Percentiles rank a stretch among this genome's conserved stretches.
These are phyloP conservation scores for Dendrocincla tyrannina DNA, from an alignment of 2,797 vertebrate genomes.

Conservation along the genomic window DNA sequence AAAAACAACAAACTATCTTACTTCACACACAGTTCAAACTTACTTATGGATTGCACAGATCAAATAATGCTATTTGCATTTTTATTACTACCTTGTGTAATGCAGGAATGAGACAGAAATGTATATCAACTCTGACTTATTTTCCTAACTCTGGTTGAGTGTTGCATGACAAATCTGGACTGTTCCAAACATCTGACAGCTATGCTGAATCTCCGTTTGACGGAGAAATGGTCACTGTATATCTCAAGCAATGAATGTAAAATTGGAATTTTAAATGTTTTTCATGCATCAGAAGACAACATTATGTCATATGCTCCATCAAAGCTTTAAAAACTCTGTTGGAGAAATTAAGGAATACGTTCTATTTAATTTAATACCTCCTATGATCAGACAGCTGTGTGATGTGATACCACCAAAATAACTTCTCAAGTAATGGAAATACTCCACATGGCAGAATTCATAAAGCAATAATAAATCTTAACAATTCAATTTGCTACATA, in stretches of 20 bases:
- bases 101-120: not conserved
- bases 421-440: conserved; percentile 1
- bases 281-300: not conserved
- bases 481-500: conserved; percentile 2
- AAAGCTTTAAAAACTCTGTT: conserved; percentile 9
- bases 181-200: not conserved
- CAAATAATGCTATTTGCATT: not conserved
- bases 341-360: not conserved
- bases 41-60: not conserved
- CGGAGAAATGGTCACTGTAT: not conserved
- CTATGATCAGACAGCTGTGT: conserved; percentile 31
- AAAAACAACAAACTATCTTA: not conserved
- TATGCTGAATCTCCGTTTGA: not conserved
- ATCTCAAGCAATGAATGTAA: not conserved
- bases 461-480: not conserved
- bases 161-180: not conserved
- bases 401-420: conserved; percentile 20
- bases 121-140: not conserved
- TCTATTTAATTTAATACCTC: conserved; percentile 16
- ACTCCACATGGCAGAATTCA: not conserved
- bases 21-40: not conserved
- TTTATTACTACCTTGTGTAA: not conserved
- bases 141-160: not conserved
- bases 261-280: conserved; percentile 28
- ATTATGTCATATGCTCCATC: conserved; percentile 1